Evolutionary conservation across 2,797 vertebrate genomes (phyloP), one percentile per base, ranked within the genome.

Genomic region (Crax fasciolata): DNA sequence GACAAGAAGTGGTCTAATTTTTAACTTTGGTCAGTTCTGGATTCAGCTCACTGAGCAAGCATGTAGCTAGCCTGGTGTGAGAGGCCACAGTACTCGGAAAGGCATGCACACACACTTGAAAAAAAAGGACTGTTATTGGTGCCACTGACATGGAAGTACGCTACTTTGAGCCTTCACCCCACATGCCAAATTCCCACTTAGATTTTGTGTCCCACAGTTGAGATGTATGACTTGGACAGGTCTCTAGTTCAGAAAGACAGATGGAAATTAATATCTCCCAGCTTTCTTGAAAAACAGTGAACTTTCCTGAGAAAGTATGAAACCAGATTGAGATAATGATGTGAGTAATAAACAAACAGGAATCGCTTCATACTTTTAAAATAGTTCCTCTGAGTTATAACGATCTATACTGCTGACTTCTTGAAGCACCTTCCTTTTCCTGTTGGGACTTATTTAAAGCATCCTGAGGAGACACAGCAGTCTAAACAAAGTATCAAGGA

Each of bases 401-500:
- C 30, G 62, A 89, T 46, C 81, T 70, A 93, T 51, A 89, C 58
- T 77, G 75, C 75, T 90, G 96, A 92, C 89, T 94, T 84, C 46
- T 94, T 79, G 77, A 95, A 96, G 91, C 83, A 94, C 51, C 83
- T 96, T 94, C 84, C 84, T 89, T 68, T 94, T 95, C 89, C 93
- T 96, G 76, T 86, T 92, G 92, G 72, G 86, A 88, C 91, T 89
- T 94, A 87, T 85, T 95, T 96, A 93, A 89, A 91, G 79, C 95
- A 86, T 93, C 77, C 80, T 92, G 89, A 90, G 77, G 87, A 89
- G 68, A 94, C 72, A 88, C 84, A 81, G 93, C 90, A 96, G 91
- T 83, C 87, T 96, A 96, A 97, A 95, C 92, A 95, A 93, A 97
- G 97, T 94, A 97, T 94, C 94, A 96, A 97, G 96, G 96, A 97